Conservation (phyloP, 2,888 invertebrate species). For the Netelia virgata region DNA sequence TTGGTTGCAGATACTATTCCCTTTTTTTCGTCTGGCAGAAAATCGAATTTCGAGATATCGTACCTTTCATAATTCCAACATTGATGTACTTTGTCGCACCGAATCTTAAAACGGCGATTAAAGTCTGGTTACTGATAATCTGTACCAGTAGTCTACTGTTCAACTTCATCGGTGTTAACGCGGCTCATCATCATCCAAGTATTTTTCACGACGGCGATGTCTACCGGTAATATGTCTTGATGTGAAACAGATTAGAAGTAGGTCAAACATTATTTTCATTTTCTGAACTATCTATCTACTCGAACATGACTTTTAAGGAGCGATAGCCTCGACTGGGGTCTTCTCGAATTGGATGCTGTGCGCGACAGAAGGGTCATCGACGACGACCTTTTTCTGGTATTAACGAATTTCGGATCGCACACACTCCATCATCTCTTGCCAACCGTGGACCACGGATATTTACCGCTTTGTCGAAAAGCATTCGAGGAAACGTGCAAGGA, state of each 20-base stretch:
- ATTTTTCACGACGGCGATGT: slow-evolving; percentile 93
- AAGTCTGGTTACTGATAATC: slow-evolving; percentile 87
- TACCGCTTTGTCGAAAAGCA: slow-evolving; percentile 89
- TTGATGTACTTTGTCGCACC: slow-evolving; percentile 84
- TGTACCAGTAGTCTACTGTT: slow-evolving; percentile 88
- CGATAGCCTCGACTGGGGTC: slow-evolving; percentile 90
- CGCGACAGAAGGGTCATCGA: slow-evolving; percentile 90
- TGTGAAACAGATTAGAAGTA: not conserved
- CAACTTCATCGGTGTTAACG: slow-evolving; percentile 89
- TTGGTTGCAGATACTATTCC: slow-evolving; percentile 75
- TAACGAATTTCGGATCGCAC: slow-evolving; percentile 92
- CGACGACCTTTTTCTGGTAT: slow-evolving; percentile 88
- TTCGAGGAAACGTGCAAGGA: slow-evolving; percentile 88
- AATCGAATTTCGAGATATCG: slow-evolving; percentile 76
- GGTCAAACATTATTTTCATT: not conserved
- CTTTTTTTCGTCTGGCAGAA: slow-evolving; percentile 65
- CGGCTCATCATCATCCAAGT: slow-evolving; percentile 92
- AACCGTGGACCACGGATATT: slow-evolving; percentile 91
- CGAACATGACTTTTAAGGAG: slow-evolving; percentile 80
- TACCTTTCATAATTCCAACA: slow-evolving; percentile 84
- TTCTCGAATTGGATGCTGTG: slow-evolving; percentile 91
- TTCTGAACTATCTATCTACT: slow-evolving; percentile 4
- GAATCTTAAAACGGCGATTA: slow-evolving; percentile 81
- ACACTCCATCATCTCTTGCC: slow-evolving; percentile 93
- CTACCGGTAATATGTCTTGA: slow-evolving; percentile 85